These are phyloP conservation scores for Eulacestoma nigropectus DNA, from an alignment of 2,113 vertebrate species.

Conservation along the genomic window DNA sequence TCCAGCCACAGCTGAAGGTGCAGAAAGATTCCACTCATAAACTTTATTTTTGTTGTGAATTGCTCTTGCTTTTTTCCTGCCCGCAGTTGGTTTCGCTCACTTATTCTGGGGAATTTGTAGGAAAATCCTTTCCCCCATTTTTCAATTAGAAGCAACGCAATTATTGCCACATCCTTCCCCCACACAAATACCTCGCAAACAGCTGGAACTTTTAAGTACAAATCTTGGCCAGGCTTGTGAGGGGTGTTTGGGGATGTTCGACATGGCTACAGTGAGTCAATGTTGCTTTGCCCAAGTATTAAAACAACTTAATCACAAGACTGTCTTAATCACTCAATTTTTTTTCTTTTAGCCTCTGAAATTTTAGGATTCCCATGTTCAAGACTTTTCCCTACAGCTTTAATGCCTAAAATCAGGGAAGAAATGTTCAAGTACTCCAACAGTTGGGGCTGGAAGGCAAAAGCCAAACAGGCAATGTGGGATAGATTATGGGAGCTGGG, in stretches of 20 bases:
- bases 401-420: not conserved
- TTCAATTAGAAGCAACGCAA: not conserved
- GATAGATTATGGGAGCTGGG: not conserved
- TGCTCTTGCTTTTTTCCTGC: not conserved
- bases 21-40: not conserved
- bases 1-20: not conserved
- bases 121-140: constrained; percentile 34
- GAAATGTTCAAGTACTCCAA: not conserved
- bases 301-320: constrained; percentile 13
- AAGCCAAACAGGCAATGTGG: not conserved
- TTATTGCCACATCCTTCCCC: constrained; percentile 34
- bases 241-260: constrained; percentile 2
- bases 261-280: constrained; percentile 41
- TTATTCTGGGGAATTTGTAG: not conserved
- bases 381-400: not conserved
- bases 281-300: constrained; percentile 4
- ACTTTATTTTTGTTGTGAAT: not conserved
- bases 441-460: not conserved
- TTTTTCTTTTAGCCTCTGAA: not conserved
- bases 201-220: constrained; percentile 32
- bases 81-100: not conserved
- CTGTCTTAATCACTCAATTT: not conserved
- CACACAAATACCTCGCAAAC: constrained; percentile 14
- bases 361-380: not conserved
- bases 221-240: not conserved